Conservation (phyloP, 2,888 invertebrate genomes). For the Campoplex nolae region DNA sequence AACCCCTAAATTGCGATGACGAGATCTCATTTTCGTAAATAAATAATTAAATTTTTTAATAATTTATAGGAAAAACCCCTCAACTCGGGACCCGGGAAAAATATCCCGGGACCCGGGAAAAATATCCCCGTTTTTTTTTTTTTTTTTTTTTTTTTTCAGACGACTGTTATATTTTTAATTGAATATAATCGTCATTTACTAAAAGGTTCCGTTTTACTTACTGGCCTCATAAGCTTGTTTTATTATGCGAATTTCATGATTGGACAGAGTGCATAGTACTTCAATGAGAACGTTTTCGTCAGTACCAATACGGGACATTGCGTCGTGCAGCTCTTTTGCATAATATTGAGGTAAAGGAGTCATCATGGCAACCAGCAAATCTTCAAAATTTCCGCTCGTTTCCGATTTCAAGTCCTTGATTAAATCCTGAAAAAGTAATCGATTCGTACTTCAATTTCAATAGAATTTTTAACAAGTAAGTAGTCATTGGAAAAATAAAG, state of each 20-base stretch:
- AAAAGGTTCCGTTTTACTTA: constrained; percentile 76
- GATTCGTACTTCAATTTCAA: background rate
- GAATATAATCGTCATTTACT: background rate
- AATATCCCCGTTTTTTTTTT: background rate
- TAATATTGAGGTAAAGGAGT: constrained; percentile 86
- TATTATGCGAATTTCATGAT: constrained; percentile 85
- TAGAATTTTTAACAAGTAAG: too few species aligned
- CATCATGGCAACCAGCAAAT: constrained; percentile 86
- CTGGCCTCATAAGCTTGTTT: constrained; percentile 84
- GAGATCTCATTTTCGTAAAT: background rate
- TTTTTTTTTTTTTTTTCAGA: background rate
- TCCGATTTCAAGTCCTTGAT: constrained; percentile 87
- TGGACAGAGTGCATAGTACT: constrained; percentile 87
- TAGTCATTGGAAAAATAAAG: too few species aligned
- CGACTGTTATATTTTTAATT: too few species aligned
- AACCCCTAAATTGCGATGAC: background rate
- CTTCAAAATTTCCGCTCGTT: constrained; percentile 87
- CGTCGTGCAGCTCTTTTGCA: constrained; percentile 86
- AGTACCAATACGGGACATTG: constrained; percentile 87
- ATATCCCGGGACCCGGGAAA: too few species aligned
- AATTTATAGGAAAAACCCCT: too few species aligned
- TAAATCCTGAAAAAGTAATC: constrained; percentile 80
- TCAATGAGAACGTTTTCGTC: constrained; percentile 87
- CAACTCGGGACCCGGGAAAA: too few species aligned
- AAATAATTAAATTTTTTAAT: background rate